Evolutionary conservation across 2,797 vertebrate genomes (phyloP), one percentile per base, ranked within the genome.

Genomic region (Centroberyx gerrardi): DNA sequence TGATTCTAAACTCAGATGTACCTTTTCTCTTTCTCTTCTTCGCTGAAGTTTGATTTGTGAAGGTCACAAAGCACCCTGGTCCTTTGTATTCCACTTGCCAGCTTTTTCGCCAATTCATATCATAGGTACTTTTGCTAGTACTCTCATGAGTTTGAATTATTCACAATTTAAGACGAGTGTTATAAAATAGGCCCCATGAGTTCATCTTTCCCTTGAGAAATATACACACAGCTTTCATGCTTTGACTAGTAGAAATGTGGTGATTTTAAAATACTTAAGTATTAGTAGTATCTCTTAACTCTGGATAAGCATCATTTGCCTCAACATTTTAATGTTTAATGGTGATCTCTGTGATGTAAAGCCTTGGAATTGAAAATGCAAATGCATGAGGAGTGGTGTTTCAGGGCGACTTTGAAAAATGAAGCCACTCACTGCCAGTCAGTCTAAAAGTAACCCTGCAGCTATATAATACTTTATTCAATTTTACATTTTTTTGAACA

Each of bases 351-450:
- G 31, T 54, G 44, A 53, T 60, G 63, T 55, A 38, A 72, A 46
- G 28, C 40, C 64, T 52, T 65, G 27, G 49, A 68, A 60, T 36
- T 72, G 18, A 75, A 46, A 72, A 62, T 75, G 68, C 53, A 72
- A 74, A 80, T 82, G 44, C 56, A 27, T 52, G 28, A 76, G 68
- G 53, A 75, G 62, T 44, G 15, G 33, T 36, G 5, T 42, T 46
- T 46, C 3, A 15, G 13, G 42, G 42, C 14, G 3, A 14, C 15
- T 3, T 78, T 83, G 68, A 54, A 61, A 59, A 65, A 72, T 65
- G 5, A 52, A 38, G 27, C 56, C 27, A 36, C 36, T 29, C n/a
- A 60, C 27, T 55, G 40, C 46, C 72, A 49, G 52, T 56, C n/a
- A 62, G 59, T 36, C 12, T 54, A 29, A 58, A 67, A 67, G 40